phyloP scores from a whole-genome alignment of 2,797 vertebrate genomes.

The Galago senegalensis region DNA sequence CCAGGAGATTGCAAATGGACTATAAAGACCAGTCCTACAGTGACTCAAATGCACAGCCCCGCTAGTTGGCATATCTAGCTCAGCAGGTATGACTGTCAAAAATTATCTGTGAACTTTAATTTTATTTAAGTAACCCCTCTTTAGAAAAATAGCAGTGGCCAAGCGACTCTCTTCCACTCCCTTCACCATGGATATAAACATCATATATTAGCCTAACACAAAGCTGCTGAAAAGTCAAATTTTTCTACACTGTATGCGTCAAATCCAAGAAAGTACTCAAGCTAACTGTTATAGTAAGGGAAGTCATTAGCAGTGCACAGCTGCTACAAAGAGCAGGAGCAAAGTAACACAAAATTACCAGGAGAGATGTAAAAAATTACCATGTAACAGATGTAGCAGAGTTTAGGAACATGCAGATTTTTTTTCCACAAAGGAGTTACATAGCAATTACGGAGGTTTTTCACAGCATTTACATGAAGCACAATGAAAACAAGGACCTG shows the following conservation, averaged over 20 bases:
- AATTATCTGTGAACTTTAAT: not conserved
- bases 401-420: conserved; percentile 79
- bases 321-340: conserved; percentile 86
- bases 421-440: conserved; percentile 78
- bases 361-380: conserved; percentile 83
- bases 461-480: conserved; percentile 75
- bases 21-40: conserved; percentile 33
- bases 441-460: conserved; percentile 78
- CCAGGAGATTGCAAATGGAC: not conserved
- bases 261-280: conserved; percentile 82
- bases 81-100: not conserved
- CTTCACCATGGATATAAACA: conserved; percentile 59
- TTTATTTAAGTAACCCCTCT: conserved; percentile 36
- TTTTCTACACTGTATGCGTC: conserved; percentile 82
- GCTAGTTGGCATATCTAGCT: not conserved
- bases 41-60: not conserved
- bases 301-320: conserved; percentile 89
- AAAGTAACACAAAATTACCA: conserved; percentile 86
- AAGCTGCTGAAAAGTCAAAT: conserved; percentile 80
- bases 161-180: not conserved
- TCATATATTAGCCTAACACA: conserved; percentile 52
- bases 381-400: conserved; percentile 87
- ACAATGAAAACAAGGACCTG: conserved; percentile 79
- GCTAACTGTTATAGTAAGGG: conserved; percentile 82
- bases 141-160: conserved; percentile 4